Evolutionary conservation across 2,113 vertebrate genomes (phyloP).

Genomic region (Anhinga rufa): DNA sequence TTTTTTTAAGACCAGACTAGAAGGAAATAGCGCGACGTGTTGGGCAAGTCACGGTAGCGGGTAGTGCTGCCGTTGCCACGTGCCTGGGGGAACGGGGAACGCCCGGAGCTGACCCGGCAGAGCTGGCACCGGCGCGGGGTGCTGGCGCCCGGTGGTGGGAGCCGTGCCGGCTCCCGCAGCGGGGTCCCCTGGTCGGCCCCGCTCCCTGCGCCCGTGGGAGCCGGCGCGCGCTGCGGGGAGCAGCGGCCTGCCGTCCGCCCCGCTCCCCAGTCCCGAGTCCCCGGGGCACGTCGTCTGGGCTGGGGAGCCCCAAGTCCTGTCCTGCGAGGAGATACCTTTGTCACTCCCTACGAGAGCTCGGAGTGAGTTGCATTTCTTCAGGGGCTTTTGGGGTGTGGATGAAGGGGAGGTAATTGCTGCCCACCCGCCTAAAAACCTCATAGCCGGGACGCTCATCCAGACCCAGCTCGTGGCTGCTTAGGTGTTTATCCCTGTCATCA

Average conservation of each 20-base stretch:
- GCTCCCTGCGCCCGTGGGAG: neutral
- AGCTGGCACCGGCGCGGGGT: neutral
- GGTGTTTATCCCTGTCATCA: neutral
- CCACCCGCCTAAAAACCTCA: neutral
- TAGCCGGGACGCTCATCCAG: accelerated
- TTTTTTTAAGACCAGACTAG: neutral
- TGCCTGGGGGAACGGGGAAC: no score
- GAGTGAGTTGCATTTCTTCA: neutral
- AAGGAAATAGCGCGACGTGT: neutral
- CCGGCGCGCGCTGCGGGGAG: neutral
- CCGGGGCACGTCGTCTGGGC: accelerated
- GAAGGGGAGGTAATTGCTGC: neutral
- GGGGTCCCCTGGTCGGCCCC: neutral
- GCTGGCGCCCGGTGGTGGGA: neutral
- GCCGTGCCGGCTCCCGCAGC: neutral
- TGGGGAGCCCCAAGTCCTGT: no score
- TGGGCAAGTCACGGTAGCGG: neutral
- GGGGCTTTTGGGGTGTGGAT: neutral
- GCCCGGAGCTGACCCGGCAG: neutral
- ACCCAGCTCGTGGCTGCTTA: accelerated
- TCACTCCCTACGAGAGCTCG: accelerated
- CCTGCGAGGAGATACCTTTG: neutral
- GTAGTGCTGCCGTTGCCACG: accelerated
- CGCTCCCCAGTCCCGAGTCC: accelerated
- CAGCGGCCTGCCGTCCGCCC: neutral